Percentiles rank a stretch among this genome's conserved stretches.
phyloP scores from a whole-genome alignment of 2,797 vertebrate species.

The Sebastes trivittatus region DNA sequence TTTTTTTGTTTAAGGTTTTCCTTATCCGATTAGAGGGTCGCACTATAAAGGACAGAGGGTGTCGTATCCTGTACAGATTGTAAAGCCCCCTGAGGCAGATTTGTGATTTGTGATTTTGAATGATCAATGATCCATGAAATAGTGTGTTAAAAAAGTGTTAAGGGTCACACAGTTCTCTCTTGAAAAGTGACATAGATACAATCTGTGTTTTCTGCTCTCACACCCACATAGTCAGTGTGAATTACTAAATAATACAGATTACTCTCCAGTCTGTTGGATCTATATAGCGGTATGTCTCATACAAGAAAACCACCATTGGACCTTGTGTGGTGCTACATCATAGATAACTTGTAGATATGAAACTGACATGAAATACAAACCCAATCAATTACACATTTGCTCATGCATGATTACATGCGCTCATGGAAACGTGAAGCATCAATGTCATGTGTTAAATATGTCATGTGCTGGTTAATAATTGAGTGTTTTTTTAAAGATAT shows the following conservation, averaged over 20 bases:
- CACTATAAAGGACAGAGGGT: too few species aligned
- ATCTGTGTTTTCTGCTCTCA: not conserved
- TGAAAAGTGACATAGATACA: not conserved
- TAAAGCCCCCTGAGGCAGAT: too few species aligned
- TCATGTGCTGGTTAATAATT: conserved; percentile 5
- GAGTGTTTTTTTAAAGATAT: not conserved
- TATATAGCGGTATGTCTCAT: not conserved
- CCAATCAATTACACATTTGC: not conserved
- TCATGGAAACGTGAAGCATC: not conserved
- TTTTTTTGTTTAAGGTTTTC: too few species aligned
- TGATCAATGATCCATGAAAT: too few species aligned
- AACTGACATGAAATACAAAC: not conserved
- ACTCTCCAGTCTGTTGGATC: not conserved
- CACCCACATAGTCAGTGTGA: not conserved
- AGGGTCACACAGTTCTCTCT: not conserved
- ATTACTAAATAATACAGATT: not conserved
- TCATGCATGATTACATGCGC: not conserved
- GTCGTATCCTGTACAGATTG: too few species aligned
- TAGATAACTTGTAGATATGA: not conserved
- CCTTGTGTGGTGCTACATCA: not conserved
- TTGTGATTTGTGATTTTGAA: too few species aligned
- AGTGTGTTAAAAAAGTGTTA: not conserved
- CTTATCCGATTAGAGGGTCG: too few species aligned
- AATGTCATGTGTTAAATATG: conserved; percentile 8
- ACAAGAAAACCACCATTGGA: not conserved